phyloP scores from a whole-genome alignment of 2,113 vertebrate species.

The Oncorhynchus nerka region DNA sequence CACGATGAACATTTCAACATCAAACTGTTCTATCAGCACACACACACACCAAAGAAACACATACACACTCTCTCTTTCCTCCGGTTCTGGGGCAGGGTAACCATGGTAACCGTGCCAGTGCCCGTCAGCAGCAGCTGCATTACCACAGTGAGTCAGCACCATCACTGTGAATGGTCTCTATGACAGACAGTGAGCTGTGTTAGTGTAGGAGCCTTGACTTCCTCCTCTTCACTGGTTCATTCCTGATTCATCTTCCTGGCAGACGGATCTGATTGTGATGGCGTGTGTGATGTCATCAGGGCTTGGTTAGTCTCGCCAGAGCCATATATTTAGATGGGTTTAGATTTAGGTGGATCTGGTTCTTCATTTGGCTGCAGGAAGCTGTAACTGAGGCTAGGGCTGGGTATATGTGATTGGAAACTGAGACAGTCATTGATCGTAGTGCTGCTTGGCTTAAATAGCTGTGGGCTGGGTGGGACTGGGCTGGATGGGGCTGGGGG shows the following conservation, averaged over 20 bases:
- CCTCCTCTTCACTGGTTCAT: background rate
- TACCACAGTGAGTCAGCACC: background rate
- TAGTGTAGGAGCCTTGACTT: background rate
- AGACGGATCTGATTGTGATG: background rate
- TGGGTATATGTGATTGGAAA: background rate
- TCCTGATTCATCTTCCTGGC: conserved; percentile 40
- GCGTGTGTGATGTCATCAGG: conserved; percentile 13
- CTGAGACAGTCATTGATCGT: background rate
- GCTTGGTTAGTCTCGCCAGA: too few relatives aligned
- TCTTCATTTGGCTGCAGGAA: too few relatives aligned
- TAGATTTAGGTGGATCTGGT: too few relatives aligned
- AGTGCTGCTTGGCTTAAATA: background rate
- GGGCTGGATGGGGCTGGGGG: too few relatives aligned
- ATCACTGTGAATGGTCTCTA: background rate
- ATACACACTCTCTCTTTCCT: background rate
- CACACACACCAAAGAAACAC: conserved; percentile 1
- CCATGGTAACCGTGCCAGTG: conserved; percentile 30
- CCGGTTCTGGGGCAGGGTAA: conserved; percentile 20
- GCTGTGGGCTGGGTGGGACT: background rate
- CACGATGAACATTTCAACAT: background rate
- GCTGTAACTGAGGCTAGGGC: background rate
- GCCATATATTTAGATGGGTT: too few relatives aligned
- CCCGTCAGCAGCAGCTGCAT: conserved; percentile 19
- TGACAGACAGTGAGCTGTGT: background rate
- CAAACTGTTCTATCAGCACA: conserved; percentile 3